Conservation (phyloP, 35 echinoderm and acorn worm species). For the Stichopus chloronotus region DNA sequence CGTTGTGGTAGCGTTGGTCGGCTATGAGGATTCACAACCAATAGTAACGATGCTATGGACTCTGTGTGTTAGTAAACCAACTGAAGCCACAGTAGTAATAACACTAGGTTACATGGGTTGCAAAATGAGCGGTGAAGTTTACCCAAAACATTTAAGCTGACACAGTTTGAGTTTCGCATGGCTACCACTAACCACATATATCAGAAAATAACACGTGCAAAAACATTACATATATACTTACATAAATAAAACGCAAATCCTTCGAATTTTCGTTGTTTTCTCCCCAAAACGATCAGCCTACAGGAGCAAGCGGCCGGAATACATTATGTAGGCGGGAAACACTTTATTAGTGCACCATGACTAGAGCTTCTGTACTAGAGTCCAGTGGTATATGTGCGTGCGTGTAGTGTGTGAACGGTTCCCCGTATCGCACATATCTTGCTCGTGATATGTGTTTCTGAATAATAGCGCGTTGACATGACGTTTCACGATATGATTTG, state of each 20-base stretch:
- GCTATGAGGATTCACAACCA: background rate
- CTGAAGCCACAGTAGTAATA: slow-evolving; percentile 14
- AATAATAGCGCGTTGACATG: background rate
- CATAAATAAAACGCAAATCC: background rate
- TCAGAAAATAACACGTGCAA: background rate
- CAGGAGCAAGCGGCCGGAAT: slow-evolving; percentile 4
- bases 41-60: background rate
- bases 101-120: background rate
- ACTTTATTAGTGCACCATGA: too few species aligned
- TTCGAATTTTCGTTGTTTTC: background rate
- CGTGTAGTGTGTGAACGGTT: slow-evolving; percentile 12
- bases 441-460: slow-evolving; percentile 7
- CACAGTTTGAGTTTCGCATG: background rate
- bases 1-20: background rate
- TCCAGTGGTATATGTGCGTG: background rate
- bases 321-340: too few species aligned
- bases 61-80: slow-evolving; percentile 3
- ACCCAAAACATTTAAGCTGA: slow-evolving; percentile 4
- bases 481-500: background rate
- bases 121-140: background rate
- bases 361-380: background rate
- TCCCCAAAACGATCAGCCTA: slow-evolving; percentile 13
- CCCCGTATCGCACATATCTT: background rate
- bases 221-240: background rate
- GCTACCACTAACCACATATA: slow-evolving; percentile 15